Evolutionary conservation across 2,888 invertebrate genomes (phyloP), one percentile per base, ranked within the genome.

Genomic region (Rutpela maculata): DNA sequence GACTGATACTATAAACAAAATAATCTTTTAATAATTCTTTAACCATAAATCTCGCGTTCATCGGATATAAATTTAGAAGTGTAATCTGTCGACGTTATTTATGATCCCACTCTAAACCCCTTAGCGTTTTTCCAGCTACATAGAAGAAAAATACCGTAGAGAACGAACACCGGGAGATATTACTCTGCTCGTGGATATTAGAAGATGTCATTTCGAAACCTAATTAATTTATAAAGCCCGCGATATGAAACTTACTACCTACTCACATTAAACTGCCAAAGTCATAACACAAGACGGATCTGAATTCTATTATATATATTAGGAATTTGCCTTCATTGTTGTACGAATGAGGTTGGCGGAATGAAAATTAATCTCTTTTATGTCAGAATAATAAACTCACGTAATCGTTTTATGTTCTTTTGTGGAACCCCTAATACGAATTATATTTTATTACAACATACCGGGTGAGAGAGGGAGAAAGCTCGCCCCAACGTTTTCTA

Each of bases 201-300:
- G 60, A 62, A 62, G 60, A 62, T 26, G 60, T 22, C 60, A 62
- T 62, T 62, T 62, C 10, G 12, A 26, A 26, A 62, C 18, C 6
- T 62, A 62, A 62, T 62, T 62, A 62, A 62, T 62, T 62, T 22
- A 62, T 10, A 26, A 62, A 62, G 60, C 60, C 22, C 6, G 0
- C 19, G 15, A 26, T 62, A n/a, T 62, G 11, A 26, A 62, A 26
- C 15, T 19, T 2, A 5, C 26, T 26, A 26, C 31, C 9, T 6
- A 12, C 15, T 19, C 26, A 62, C 60, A 19, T 62, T 62, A 22
- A 62, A 62, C 18, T 62, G 11, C 17, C 9, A 19, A 57, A 57
- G 57, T 18, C 57, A 18, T 43, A 43, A 43, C 43, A 15, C 15
- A 43, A 43, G 43, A 43, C 7, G 43, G 43, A 43, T 43, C 43